Percentiles rank a stretch among this genome's conserved stretches.
phyloP scores from a whole-genome alignment of 2,113 vertebrate species.

The Canis aureus region DNA sequence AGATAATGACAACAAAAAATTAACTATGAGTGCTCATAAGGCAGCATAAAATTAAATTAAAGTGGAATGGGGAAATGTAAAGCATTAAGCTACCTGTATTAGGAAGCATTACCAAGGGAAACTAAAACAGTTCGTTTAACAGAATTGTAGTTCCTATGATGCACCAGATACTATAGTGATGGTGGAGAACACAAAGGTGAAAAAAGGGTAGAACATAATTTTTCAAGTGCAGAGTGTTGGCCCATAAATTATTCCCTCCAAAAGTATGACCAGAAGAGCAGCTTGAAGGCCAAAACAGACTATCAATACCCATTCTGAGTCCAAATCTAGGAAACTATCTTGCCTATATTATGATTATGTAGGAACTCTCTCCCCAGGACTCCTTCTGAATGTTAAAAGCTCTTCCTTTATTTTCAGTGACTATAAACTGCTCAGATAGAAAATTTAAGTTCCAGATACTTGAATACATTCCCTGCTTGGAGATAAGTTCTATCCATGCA shows the following conservation, averaged over 20 bases:
- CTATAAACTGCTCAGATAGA: constrained; percentile 77
- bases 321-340: constrained; percentile 61
- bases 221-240: constrained; percentile 17
- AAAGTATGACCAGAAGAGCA: constrained; percentile 15
- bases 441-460: constrained; percentile 77
- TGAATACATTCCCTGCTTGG: constrained; percentile 72
- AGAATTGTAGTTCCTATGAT: constrained; percentile 10
- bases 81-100: background rate
- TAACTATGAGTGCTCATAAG: background rate
- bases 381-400: constrained; percentile 73
- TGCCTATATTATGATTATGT: constrained; percentile 57
- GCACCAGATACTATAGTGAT: background rate
- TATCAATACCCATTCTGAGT: constrained; percentile 3
- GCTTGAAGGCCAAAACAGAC: background rate
- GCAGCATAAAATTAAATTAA: constrained; percentile 39
- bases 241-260: constrained; percentile 51
- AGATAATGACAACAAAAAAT: constrained; percentile 54
- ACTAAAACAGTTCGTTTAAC: constrained; percentile 33
- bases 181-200: background rate
- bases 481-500: constrained; percentile 79
- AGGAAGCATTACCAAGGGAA: background rate
- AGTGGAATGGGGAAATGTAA: constrained; percentile 42
- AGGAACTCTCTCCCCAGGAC: constrained; percentile 59
- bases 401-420: constrained; percentile 77
- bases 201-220: constrained; percentile 10